Conservation (phyloP, 2,113 vertebrate genomes). For the Oreochromis tanganicae region DNA sequence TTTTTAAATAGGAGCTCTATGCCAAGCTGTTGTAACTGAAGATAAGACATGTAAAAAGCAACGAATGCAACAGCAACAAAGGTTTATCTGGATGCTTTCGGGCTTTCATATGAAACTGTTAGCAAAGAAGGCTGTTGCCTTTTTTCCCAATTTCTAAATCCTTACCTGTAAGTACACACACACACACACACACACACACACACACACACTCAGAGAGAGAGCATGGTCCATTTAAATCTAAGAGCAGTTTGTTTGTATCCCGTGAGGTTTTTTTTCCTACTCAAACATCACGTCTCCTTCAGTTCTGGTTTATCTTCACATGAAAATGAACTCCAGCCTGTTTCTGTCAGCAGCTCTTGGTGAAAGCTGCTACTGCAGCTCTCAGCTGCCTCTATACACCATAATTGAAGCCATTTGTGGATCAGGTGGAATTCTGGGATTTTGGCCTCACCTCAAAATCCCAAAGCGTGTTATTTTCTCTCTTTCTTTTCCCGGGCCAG, state of each 20-base stretch:
- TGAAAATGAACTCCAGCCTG: slow-evolving; percentile 22
- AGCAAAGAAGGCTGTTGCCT: neutral
- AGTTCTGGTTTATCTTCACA: slow-evolving; percentile 31
- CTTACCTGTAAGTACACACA: neutral
- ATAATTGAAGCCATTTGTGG: slow-evolving; percentile 94
- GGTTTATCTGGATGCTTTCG: neutral
- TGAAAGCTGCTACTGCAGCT: slow-evolving; percentile 60
- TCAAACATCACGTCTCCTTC: neutral
- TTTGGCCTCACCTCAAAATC: slow-evolving; percentile 80
- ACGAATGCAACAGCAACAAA: neutral
- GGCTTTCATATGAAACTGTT: neutral
- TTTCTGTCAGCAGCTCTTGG: slow-evolving; percentile 41
- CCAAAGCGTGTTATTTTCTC: slow-evolving; percentile 73
- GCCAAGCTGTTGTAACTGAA: neutral
- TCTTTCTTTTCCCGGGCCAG: slow-evolving; percentile 43
- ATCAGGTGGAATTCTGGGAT: slow-evolving; percentile 86
- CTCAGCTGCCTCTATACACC: slow-evolving; percentile 70
- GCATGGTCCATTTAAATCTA: neutral
- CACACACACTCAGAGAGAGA: neutral
- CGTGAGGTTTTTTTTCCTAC: neutral
- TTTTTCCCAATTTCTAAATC: neutral
- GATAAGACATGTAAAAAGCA: neutral
- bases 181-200: neutral
- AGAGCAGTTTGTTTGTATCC: neutral
- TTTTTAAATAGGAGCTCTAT: neutral